Percentiles rank a stretch among this genome's conserved stretches.
Conservation (phyloP, 2,797 vertebrate genomes). For the Pseudomugil gertrudae region DNA sequence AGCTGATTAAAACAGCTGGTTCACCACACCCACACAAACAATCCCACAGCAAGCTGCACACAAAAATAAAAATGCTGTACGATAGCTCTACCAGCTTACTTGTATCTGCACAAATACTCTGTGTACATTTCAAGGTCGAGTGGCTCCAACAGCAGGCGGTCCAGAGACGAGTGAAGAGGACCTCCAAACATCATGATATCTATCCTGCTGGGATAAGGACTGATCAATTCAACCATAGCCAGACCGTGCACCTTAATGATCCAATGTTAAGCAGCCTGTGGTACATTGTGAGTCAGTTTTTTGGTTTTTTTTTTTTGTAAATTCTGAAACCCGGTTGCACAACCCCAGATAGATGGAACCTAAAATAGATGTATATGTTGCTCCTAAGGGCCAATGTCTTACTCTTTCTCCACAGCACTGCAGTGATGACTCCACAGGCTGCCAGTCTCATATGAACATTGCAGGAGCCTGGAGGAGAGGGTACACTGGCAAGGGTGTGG, state of each 20-base stretch:
- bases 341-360: constrained; percentile 43
- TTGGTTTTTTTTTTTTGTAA: constrained; percentile 27
- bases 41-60: too few relatives aligned
- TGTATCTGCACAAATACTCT: background rate
- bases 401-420: constrained; percentile 83
- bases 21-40: too few relatives aligned
- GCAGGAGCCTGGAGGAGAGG: constrained; percentile 92
- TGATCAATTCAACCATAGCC: constrained; percentile 40
- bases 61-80: too few relatives aligned
- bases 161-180: constrained; percentile 87
- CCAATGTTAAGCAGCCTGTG: constrained; percentile 90
- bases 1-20: too few relatives aligned
- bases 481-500: constrained; percentile 93
- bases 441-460: constrained; percentile 92
- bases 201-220: constrained; percentile 35
- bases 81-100: too few relatives aligned
- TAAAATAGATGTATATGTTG: constrained; percentile 55
- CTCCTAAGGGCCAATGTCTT: constrained; percentile 41
- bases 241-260: constrained; percentile 83
- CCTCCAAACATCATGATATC: constrained; percentile 72
- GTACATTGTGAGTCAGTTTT: constrained; percentile 88
- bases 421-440: constrained; percentile 80
- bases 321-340: constrained; percentile 44
- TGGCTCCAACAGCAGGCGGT: constrained; percentile 95
- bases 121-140: constrained; percentile 86